A percentile compares a stretch with the other conserved stretches of the same genome.
phyloP scores from a whole-genome alignment of 1,140 invertebrate genomes.

The Diabrotica virgifera region DNA sequence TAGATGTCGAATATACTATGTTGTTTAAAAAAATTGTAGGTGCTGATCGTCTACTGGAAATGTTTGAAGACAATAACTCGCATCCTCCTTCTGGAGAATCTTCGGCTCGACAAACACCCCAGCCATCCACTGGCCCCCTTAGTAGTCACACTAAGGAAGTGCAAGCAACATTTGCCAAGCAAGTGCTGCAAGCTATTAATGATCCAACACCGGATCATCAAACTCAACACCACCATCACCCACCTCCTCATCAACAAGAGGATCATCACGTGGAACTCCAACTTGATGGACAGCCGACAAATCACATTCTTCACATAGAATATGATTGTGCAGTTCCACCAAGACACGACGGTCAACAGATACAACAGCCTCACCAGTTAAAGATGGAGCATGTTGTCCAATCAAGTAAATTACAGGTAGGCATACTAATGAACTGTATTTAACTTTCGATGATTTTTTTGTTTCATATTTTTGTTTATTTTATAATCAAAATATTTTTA shows the following conservation, averaged over 20 bases:
- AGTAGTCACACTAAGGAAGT: constrained; percentile 41
- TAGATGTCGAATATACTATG: neutral
- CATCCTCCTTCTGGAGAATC: constrained; percentile 45
- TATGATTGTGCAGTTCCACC: neutral
- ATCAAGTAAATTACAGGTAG: constrained; percentile 44
- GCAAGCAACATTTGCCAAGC: constrained; percentile 41
- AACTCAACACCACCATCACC: neutral
- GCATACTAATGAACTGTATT: neutral
- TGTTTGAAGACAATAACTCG: constrained; percentile 40
- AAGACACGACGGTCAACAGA: neutral
- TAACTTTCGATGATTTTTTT: too few species aligned
- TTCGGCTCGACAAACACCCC: constrained; percentile 46
- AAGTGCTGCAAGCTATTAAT: constrained; percentile 39
- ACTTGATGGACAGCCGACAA: neutral
- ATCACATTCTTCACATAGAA: neutral
- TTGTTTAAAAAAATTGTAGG: constrained; percentile 9
- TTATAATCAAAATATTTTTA: too few species aligned
- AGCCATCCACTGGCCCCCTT: constrained; percentile 30
- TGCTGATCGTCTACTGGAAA: constrained; percentile 38
- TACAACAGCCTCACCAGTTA: neutral
- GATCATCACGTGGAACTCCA: neutral
- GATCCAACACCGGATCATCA: constrained; percentile 17
- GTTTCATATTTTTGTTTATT: too few species aligned
- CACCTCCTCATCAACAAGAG: neutral
- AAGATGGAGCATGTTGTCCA: constrained; percentile 32